Evolutionary conservation across 2,797 vertebrate species (phyloP).

Genomic region (Sphenopsis melanotis): DNA sequence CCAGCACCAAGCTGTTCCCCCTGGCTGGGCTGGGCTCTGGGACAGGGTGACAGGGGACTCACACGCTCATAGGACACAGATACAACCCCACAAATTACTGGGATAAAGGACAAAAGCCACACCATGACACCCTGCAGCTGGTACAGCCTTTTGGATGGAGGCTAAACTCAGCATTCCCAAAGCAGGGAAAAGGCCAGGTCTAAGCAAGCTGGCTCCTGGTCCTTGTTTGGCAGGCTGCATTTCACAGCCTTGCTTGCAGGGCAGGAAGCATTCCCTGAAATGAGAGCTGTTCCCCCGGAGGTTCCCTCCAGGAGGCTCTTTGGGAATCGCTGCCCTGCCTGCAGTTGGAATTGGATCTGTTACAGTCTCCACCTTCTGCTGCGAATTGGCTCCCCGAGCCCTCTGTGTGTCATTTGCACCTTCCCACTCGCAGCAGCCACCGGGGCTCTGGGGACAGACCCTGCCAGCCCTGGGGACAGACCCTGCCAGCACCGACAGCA

Average conservation of each 20-base stretch:
- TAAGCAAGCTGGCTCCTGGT: background rate
- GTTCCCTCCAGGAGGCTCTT: slow-evolving; percentile 32
- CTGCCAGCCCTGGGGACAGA: background rate
- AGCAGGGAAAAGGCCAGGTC: background rate
- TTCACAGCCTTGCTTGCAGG: background rate
- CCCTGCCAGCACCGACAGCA: background rate
- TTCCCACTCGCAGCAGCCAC: slow-evolving; percentile 11
- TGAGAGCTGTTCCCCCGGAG: background rate
- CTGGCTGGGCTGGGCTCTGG: background rate
- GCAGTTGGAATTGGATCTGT: background rate
- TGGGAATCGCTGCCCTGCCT: slow-evolving; percentile 48
- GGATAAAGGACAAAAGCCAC: background rate
- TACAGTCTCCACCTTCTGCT: slow-evolving; percentile 49
- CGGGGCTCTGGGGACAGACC: background rate
- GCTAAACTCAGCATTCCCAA: background rate
- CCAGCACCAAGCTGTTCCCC: slow-evolving; percentile 2
- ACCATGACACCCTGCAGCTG: background rate
- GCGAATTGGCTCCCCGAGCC: slow-evolving; percentile 45
- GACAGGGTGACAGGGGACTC: background rate
- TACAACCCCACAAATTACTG: background rate
- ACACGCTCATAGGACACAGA: background rate
- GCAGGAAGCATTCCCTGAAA: background rate
- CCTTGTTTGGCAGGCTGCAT: background rate
- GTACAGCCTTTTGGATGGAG: background rate
- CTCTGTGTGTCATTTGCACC: slow-evolving; percentile 41